phyloP scores from a whole-genome alignment of 1,140 invertebrate genomes.

The Lasioglossum albipes region DNA sequence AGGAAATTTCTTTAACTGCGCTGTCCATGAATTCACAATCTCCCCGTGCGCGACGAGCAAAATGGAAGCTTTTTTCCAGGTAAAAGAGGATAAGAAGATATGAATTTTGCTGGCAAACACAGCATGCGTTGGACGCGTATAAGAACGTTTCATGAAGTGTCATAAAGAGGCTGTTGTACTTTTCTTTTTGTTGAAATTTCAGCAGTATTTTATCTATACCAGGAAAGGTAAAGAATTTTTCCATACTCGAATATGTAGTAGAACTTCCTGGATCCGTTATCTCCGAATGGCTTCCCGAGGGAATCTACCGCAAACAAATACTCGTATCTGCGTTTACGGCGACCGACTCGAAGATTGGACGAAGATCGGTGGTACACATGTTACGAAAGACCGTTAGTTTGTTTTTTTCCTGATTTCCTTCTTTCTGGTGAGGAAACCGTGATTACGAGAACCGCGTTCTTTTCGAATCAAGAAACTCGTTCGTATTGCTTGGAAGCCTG shows the following conservation, averaged over 20 bases:
- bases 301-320: constrained; percentile 56
- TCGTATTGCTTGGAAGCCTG: background rate
- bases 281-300: constrained; percentile 34
- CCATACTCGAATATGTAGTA: background rate
- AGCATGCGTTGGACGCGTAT: too few relatives aligned
- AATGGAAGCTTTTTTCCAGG: background rate
- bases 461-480: constrained; percentile 6
- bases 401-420: constrained; percentile 14
- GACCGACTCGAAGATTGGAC: background rate
- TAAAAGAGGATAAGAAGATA: background rate
- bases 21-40: too few relatives aligned
- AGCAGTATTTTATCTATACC: constrained; percentile 1
- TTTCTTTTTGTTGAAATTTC: background rate
- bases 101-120: background rate
- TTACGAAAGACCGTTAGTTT: constrained; percentile 32
- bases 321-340: constrained; percentile 35
- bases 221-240: constrained; percentile 2
- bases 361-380: constrained; percentile 8
- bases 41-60: background rate
- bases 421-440: background rate
- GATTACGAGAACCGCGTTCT: constrained; percentile 2
- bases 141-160: background rate
- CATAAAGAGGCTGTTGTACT: constrained; percentile 7
- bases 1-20: too few relatives aligned
- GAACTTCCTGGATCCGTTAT: constrained; percentile 55